These are phyloP conservation scores for Aphidius ervi DNA, from an alignment of 1,140 invertebrate species.

Conservation along the genomic window DNA sequence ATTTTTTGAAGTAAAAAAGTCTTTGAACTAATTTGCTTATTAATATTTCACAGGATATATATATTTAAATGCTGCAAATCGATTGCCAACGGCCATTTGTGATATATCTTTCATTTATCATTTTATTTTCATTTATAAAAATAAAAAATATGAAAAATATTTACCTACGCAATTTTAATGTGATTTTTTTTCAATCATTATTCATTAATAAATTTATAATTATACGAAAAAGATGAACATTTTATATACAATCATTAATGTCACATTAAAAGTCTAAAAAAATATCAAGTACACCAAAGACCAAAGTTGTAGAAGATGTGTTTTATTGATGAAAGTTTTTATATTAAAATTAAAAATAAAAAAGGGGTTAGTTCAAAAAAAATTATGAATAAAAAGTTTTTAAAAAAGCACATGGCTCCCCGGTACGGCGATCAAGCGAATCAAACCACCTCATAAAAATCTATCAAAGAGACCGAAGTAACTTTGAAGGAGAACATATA, in stretches of 20 bases:
- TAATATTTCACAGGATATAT: slow-evolving; percentile 44
- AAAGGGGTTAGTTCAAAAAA: not conserved
- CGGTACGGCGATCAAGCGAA: slow-evolving; percentile 30
- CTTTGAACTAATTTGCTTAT: slow-evolving; percentile 50
- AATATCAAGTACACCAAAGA: no score
- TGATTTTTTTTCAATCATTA: no score
- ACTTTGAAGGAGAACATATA: slow-evolving; percentile 2
- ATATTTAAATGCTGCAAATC: no score
- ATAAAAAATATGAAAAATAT: not conserved
- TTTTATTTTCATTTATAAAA: not conserved
- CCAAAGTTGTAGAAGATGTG: not conserved
- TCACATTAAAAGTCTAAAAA: no score
- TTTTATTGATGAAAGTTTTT: not conserved
- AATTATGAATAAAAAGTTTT: not conserved
- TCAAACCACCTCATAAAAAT: slow-evolving; percentile 39
- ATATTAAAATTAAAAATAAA: not conserved
- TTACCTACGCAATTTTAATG: no score
- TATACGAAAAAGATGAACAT: no score
- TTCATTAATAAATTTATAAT: no score
- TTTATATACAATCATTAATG: no score
- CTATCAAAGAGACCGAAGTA: slow-evolving; percentile 33
- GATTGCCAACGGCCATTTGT: slow-evolving; percentile 19
- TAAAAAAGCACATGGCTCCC: slow-evolving; percentile 13
- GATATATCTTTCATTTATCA: slow-evolving; percentile 31
- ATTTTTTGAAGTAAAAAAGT: slow-evolving; percentile 34